Evolutionary conservation across 1,140 invertebrate species (phyloP).

Genomic region (Drosophila lini): DNA sequence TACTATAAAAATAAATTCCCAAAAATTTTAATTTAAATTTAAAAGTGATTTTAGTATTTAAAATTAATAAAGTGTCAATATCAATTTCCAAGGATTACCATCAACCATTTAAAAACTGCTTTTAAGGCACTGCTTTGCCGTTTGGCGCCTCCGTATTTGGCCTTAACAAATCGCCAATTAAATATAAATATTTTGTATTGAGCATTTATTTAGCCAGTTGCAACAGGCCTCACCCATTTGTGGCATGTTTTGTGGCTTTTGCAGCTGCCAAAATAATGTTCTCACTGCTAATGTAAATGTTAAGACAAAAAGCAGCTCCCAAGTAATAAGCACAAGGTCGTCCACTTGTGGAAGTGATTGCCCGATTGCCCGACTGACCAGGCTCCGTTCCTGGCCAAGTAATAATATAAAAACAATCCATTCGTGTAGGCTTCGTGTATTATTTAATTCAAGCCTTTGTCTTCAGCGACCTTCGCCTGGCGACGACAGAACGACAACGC

Average conservation of each 20-base stretch:
- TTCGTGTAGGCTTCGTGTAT: conserved; percentile 16
- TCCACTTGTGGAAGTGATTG: conserved; percentile 64
- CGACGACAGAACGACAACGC: conserved; percentile 22
- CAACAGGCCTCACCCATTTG: conserved; percentile 62
- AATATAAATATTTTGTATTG: conserved; percentile 54
- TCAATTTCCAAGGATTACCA: conserved; percentile 10
- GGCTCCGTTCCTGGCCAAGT: conserved; percentile 47
- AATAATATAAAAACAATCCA: conserved; percentile 22
- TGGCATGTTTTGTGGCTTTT: conserved; percentile 45
- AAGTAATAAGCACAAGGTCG: conserved; percentile 71
- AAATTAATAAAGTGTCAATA: background rate
- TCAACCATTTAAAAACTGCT: background rate
- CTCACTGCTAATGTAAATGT: conserved; percentile 56
- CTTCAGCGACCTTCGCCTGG: conserved; percentile 20
- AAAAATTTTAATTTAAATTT: background rate
- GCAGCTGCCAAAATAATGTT: conserved; percentile 53
- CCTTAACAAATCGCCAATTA: conserved; percentile 62
- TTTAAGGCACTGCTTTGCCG: conserved; percentile 36
- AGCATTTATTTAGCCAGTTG: conserved; percentile 27
- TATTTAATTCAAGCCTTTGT: conserved; percentile 42
- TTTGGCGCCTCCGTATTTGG: conserved; percentile 62
- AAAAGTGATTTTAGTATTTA: background rate
- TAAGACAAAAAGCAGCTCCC: conserved; percentile 15
- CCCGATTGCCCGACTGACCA: conserved; percentile 41
- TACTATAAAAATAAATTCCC: background rate